Evolutionary conservation across 2,888 invertebrate genomes (phyloP).

Genomic region (Athripsodes cinereus): DNA sequence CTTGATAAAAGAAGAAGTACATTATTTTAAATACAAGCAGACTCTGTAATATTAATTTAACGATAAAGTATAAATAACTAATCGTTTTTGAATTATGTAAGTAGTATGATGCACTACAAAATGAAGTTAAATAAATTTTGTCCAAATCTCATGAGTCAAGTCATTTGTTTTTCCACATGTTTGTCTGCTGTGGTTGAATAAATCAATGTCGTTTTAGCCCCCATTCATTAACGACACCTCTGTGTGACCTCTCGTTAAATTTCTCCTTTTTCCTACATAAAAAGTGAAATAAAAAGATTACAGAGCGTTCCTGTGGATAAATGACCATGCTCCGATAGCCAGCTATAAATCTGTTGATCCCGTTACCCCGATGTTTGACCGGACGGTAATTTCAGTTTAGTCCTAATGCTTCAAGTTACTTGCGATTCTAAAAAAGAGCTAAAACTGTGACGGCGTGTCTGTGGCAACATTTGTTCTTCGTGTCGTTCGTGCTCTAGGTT

Average conservation of each 20-base stretch:
- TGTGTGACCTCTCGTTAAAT: conserved; percentile 17
- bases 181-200: conserved; percentile 15
- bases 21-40: no score
- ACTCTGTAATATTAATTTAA: no score
- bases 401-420: not conserved
- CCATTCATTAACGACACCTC: conserved; percentile 22
- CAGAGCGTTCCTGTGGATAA: conserved; percentile 8
- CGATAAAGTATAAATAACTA: no score
- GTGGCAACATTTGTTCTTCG: conserved; percentile 23
- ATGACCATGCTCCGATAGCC: conserved; percentile 12
- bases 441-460: conserved; percentile 22
- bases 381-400: not conserved
- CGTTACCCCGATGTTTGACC: conserved; percentile 4
- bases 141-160: conserved; percentile 4
- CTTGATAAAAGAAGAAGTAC: no score
- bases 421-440: conserved; percentile 6
- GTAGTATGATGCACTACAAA: no score
- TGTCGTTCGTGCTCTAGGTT: conserved; percentile 54
- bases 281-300: conserved; percentile 7
- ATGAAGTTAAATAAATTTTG: no score
- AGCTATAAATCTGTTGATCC: conserved; percentile 11
- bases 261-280: conserved; percentile 9
- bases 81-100: no score
- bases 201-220: conserved; percentile 24
- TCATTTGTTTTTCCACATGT: conserved; percentile 17